Evolutionary conservation across 2,888 invertebrate species (phyloP).

Genomic region (Aspidiotus rigidus): DNA sequence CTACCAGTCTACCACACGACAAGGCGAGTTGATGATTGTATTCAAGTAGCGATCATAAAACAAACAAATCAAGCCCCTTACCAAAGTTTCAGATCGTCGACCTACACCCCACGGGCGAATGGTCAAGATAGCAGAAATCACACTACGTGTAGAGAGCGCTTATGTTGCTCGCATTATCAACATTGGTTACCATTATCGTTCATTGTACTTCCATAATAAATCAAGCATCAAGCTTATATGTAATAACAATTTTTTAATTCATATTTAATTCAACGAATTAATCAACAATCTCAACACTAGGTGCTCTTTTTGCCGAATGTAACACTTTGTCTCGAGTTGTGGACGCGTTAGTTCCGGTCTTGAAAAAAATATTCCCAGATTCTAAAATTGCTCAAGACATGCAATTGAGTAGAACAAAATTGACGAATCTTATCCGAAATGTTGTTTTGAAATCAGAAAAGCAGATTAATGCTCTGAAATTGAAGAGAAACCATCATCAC

Average conservation of each 20-base stretch:
- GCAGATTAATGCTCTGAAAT: background rate
- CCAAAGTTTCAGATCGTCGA: background rate
- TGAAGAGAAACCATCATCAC: too few relatives aligned
- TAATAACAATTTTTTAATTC: too few relatives aligned
- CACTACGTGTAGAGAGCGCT: too few relatives aligned
- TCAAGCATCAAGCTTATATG: too few relatives aligned
- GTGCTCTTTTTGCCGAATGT: slow-evolving; percentile 10
- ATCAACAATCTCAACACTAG: too few relatives aligned
- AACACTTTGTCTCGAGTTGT: slow-evolving; percentile 7
- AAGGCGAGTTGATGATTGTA: too few relatives aligned
- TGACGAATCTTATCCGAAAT: slow-evolving; percentile 30
- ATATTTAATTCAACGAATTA: too few relatives aligned
- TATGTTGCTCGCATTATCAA: too few relatives aligned
- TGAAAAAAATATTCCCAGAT: slow-evolving; percentile 34
- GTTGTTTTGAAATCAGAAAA: slow-evolving; percentile 7
- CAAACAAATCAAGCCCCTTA: background rate
- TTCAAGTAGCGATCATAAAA: background rate
- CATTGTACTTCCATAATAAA: too few relatives aligned
- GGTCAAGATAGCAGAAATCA: slow-evolving; percentile 10
- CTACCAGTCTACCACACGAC: too few relatives aligned
- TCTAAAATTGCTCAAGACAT: slow-evolving; percentile 34
- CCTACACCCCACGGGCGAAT: background rate
- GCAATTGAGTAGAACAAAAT: slow-evolving; percentile 32
- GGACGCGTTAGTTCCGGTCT: background rate
- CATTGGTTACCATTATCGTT: too few relatives aligned